Base-by-base conservation (phyloP, 1,140 invertebrate genomes). In the Melitaea cinxia region DNA sequence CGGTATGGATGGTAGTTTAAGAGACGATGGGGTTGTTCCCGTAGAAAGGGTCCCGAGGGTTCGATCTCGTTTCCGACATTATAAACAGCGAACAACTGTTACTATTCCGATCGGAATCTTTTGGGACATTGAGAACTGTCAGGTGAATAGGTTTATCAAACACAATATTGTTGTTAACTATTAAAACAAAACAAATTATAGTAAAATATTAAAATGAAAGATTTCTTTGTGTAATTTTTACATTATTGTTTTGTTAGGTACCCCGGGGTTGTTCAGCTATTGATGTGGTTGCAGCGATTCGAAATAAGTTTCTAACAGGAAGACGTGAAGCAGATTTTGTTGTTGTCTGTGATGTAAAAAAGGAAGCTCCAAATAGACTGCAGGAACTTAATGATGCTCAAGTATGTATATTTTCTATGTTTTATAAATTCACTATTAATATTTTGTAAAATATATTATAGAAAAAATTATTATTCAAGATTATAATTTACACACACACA, bases 41-140 rank as follows among this genome's bases (percentile, higher is more conserved):
- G 61, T 79, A 4, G 85, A 90, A 30, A 70, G 85, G 45, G 65
- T n/a, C n/a, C n/a, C 80, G n/a, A 80, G 80, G 65, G 78, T 89
- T 4, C 76, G 86, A 65, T 87, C 85, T 12, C 75, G 88, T 24
- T 88, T 76, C 49, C 73, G 88, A 9, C 82, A 87, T 49, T 77
- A 87, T 35, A 89, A 90, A 62, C 79, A 77, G 30, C 57, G 72
- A 17, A 72, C 73, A 59, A 62, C 65, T 30, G 55, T 61, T 39
- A 78, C 54, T 72, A 64, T 88, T 47, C 95, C 96, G 0, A 95
- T 98, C 80, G 97, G 96, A 54, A 96, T 98, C 49, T 98, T 97
- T 90, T 98, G 97, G 97, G 97, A 98, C 83, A 98, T 98, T 79
- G 96, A 98, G 92, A 98, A 97, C 82, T 96, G 96, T 88, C 93